phyloP scores from a whole-genome alignment of 1,140 invertebrate genomes.

The Acarapis woodi region DNA sequence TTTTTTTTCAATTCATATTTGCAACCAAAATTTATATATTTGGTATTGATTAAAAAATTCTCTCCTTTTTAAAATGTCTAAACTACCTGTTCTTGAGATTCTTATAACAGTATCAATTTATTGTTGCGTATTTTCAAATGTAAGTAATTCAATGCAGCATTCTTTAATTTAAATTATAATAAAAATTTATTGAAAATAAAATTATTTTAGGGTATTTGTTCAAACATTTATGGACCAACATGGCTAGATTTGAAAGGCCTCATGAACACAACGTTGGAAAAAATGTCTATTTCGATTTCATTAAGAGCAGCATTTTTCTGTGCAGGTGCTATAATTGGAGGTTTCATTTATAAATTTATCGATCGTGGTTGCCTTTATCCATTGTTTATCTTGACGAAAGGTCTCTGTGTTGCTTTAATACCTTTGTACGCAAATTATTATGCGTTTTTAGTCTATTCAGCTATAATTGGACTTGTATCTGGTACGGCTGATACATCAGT shows the following conservation, averaged over 20 bases:
- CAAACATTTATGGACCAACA: slow-evolving; percentile 5
- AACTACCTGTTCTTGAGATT: too few relatives aligned
- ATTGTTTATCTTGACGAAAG: not conserved
- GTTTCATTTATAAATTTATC: not conserved
- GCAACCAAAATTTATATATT: too few relatives aligned
- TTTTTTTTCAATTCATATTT: too few relatives aligned
- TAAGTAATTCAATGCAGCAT: too few relatives aligned
- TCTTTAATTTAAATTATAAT: too few relatives aligned
- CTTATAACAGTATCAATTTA: too few relatives aligned
- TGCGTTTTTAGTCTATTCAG: not conserved
- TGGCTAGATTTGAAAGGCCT: slow-evolving; percentile 1
- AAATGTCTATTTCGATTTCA: slow-evolving; percentile 1
- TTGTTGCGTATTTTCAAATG: too few relatives aligned
- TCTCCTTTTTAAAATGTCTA: too few relatives aligned
- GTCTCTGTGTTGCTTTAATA: not conserved
- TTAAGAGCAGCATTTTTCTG: not conserved
- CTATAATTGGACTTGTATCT: not conserved
- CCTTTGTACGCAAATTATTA: slow-evolving; percentile 1
- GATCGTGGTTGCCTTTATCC: not conserved
- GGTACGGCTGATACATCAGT: slow-evolving; percentile 1
- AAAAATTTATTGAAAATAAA: too few relatives aligned
- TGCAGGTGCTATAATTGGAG: slow-evolving; percentile 1
- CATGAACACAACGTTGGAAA: not conserved
- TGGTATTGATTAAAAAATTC: too few relatives aligned
- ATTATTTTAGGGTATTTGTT: slow-evolving; percentile 3